Conservation (phyloP, 2,113 vertebrate species). For the Blennius ocellaris region DNA sequence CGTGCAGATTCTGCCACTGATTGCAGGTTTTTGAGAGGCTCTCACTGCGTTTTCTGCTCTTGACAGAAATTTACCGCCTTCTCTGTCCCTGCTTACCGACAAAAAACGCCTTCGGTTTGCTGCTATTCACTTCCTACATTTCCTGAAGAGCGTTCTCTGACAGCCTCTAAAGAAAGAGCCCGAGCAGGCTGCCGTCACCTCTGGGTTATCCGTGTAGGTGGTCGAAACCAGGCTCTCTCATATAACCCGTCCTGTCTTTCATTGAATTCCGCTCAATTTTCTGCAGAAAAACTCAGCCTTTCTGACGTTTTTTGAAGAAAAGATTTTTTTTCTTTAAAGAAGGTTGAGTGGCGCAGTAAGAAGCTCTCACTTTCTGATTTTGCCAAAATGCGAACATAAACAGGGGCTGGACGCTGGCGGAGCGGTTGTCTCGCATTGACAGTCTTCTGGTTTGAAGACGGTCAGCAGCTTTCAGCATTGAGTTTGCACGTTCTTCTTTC, state of each 20-base stretch:
- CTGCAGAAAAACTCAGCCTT: conserved; percentile 27
- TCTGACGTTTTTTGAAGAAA: conserved; percentile 15
- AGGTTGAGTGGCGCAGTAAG: not conserved
- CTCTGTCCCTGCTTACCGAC: conserved; percentile 5
- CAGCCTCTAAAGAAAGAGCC: conserved; percentile 4
- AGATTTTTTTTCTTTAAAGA: conserved; percentile 11
- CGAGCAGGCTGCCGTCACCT: conserved; percentile 36
- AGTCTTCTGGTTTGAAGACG: too few species aligned
- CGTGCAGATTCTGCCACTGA: conserved; percentile 1
- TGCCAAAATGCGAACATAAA: not conserved
- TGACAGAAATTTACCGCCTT: not conserved
- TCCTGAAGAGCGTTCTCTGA: conserved; percentile 41
- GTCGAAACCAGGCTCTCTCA: conserved; percentile 35
- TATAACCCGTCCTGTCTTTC: conserved; percentile 20
- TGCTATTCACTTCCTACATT: conserved; percentile 35
- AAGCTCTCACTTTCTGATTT: not conserved
- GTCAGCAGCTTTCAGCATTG: too few species aligned
- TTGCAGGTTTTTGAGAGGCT: not conserved
- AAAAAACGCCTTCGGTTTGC: conserved; percentile 22
- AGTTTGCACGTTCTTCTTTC: too few species aligned
- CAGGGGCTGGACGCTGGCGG: too few species aligned
- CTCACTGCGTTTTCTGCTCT: not conserved
- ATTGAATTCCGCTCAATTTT: conserved; percentile 30
- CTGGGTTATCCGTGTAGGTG: conserved; percentile 47
- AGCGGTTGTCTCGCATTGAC: too few species aligned